Conservation (phyloP, 2,888 invertebrate species). For the Rotaria socialis region DNA sequence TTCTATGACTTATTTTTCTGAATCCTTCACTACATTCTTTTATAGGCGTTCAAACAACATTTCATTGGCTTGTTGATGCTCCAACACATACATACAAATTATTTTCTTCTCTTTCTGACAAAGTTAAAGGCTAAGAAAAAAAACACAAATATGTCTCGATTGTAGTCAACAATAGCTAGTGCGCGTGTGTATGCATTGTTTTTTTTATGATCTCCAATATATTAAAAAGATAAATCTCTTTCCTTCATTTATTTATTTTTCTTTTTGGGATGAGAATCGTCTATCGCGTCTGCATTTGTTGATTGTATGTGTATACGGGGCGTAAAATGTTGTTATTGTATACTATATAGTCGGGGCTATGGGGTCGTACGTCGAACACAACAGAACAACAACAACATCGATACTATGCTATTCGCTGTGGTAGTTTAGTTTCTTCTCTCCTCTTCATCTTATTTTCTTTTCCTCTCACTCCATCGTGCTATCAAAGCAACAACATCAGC, state of each 20-base stretch:
- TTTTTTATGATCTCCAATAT: background rate
- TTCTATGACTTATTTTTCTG: background rate
- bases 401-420: background rate
- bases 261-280: background rate
- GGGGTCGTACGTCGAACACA: conserved; percentile 26
- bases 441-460: conserved; percentile 11
- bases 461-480: background rate
- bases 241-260: background rate
- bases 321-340: conserved; percentile 15
- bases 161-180: background rate
- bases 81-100: background rate
- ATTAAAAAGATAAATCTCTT: background rate
- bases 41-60: conserved; percentile 1
- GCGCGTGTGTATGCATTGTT: background rate
- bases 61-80: conserved; percentile 24
- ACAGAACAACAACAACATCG: conserved; percentile 32
- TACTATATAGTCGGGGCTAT: background rate
- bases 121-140: background rate
- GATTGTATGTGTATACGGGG: background rate
- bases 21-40: background rate
- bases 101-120: background rate
- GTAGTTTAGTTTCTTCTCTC: background rate
- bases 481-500: conserved; percentile 23
- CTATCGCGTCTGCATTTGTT: background rate
- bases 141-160: background rate